Evolutionary conservation across 1,140 invertebrate genomes (phyloP), one percentile per base, ranked within the genome.

Genomic region (Drosophila lacteicornis): DNA sequence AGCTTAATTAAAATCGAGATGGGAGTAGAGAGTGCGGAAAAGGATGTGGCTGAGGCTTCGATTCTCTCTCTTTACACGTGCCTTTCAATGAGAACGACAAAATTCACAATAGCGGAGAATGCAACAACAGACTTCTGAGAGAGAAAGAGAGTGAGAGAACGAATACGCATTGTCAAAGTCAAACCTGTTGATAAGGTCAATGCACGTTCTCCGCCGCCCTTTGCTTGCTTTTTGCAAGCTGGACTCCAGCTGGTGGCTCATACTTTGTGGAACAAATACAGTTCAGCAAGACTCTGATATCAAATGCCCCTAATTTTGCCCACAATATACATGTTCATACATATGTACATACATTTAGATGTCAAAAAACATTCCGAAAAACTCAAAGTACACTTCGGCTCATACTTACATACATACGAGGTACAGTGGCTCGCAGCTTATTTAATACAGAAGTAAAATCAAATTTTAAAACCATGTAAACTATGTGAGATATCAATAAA

Each of bases 131-230:
- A 69, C 12, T 8, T 9, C 33, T 15, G 33, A 40, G 33, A 46
- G 40, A 63, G 19, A 36, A 43, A 66, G 33, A 47, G 51, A 30
- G 56, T 7, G 8, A 47, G 57, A 50, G 40, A 62, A 4, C 61
- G 47, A 30, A 51, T 66, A 65, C 45, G 65, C 45, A 59, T 19
- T 49, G 12, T 40, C 63, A 58, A 76, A 63, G 38, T 53, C 50
- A 85, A 86, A 87, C 83, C 83, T 74, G 83, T 82, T 87, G 83
- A 79, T 79, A 86, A 86, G 82, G 75, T 86, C 83, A 86, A 79
- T 62, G 79, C 62, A 87, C 83, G 80, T 62, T 50, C 22, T 45
- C n/a, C 46, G 43, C 58, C 43, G 65, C 50, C 45, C 51, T 62
- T 78, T 56, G 42, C 67, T 42, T 71, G 47, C 19, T 49, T 17